Conservation (phyloP, 2,113 vertebrate genomes). For the Crotalus viridis region DNA sequence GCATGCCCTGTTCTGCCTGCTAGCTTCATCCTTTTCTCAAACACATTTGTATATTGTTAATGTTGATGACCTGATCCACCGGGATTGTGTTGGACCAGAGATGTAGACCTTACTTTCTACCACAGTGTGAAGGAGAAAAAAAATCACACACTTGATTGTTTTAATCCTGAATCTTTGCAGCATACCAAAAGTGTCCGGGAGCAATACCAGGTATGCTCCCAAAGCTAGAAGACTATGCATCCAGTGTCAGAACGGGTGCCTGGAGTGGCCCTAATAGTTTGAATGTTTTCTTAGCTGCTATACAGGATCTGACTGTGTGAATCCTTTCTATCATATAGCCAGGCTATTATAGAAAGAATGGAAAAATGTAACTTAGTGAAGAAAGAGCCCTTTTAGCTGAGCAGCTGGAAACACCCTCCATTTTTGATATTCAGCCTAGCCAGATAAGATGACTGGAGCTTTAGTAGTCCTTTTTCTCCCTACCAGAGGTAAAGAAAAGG, state of each 20-base stretch:
- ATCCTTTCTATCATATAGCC: neutral
- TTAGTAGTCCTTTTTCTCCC: too few species aligned
- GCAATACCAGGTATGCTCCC: neutral
- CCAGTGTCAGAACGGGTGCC: neutral
- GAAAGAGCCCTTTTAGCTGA: neutral
- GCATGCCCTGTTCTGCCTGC: neutral
- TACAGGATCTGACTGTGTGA: neutral
- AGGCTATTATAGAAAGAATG: neutral
- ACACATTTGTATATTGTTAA: neutral
- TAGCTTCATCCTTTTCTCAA: neutral
- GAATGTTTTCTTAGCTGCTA: neutral
- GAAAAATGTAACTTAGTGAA: neutral
- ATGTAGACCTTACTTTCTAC: neutral
- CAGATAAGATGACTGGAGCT: too few species aligned
- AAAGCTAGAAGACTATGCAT: neutral
- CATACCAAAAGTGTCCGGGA: neutral
- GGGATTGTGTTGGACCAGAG: neutral
- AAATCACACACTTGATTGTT: neutral
- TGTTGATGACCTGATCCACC: neutral
- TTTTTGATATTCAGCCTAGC: neutral
- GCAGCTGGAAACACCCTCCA: neutral
- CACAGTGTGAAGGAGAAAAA: neutral
- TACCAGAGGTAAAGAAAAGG: too few species aligned
- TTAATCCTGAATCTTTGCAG: neutral
- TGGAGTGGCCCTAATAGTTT: neutral